Percentiles rank a stretch among this genome's conserved stretches.
These are phyloP conservation scores for Enteromius trimaculatus DNA, from an alignment of 2,797 vertebrate genomes.

Conservation along the genomic window DNA sequence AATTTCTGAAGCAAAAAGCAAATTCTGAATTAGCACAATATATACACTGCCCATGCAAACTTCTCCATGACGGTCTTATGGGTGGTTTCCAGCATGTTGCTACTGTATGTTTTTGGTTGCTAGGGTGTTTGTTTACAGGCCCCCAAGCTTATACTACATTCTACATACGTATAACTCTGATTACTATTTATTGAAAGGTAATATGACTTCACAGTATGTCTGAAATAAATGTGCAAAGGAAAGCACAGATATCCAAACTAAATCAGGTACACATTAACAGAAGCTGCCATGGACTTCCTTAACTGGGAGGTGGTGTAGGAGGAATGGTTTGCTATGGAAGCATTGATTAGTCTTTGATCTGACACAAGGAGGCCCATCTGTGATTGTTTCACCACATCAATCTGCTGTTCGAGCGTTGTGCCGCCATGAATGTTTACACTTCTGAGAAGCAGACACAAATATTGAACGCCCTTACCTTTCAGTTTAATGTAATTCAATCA, in stretches of 20 bases:
- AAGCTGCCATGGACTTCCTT: slow-evolving; percentile 27
- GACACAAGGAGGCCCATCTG: slow-evolving; percentile 42
- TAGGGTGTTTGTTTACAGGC: slow-evolving; percentile 9
- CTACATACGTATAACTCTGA: background rate
- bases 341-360: slow-evolving; percentile 52
- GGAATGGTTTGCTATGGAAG: slow-evolving; percentile 33
- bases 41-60: background rate
- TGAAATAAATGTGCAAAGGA: background rate
- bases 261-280: slow-evolving; percentile 27
- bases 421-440: slow-evolving; percentile 68
- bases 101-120: background rate
- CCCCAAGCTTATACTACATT: background rate
- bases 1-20: background rate
- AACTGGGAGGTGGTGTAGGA: slow-evolving; percentile 29
- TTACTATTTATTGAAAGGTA: background rate
- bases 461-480: slow-evolving; percentile 71
- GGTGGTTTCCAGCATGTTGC: background rate
- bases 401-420: slow-evolving; percentile 26
- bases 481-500: slow-evolving; percentile 73
- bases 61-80: background rate
- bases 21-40: background rate
- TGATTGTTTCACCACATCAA: slow-evolving; percentile 52
- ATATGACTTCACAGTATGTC: background rate
- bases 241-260: background rate
- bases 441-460: slow-evolving; percentile 75